These are phyloP conservation scores for Theristicus caerulescens DNA, from an alignment of 2,113 vertebrate genomes.

Conservation along the genomic window DNA sequence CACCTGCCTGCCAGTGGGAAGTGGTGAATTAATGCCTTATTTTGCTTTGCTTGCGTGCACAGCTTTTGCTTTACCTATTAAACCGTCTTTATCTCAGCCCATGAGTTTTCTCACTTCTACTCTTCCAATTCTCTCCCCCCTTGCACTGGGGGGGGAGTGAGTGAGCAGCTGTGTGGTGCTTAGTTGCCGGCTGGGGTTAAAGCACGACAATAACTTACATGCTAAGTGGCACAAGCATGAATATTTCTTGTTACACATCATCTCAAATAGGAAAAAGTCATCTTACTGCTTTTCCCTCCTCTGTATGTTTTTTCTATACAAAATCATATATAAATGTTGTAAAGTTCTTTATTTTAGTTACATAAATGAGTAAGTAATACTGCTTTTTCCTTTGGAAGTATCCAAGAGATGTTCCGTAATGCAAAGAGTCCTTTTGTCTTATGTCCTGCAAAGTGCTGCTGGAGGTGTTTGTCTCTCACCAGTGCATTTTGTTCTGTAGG, in stretches of 20 bases:
- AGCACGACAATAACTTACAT: neutral
- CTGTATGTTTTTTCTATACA: neutral
- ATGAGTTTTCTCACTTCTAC: no score
- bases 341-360: neutral
- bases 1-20: no score
- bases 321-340: neutral
- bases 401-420: neutral
- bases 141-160: no score
- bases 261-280: neutral
- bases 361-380: neutral
- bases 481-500: neutral
- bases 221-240: neutral
- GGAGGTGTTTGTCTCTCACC: neutral
- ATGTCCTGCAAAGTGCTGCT: neutral
- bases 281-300: neutral
- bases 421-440: neutral
- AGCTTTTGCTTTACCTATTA: no score
- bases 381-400: neutral
- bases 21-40: no score
- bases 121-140: no score
- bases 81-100: no score
- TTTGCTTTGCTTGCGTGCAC: no score
- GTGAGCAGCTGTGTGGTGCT: no score
- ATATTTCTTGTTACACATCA: neutral
- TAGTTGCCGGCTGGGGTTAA: no score